phyloP scores from a whole-genome alignment of 2,797 vertebrate genomes.

The Sebastes minor region DNA sequence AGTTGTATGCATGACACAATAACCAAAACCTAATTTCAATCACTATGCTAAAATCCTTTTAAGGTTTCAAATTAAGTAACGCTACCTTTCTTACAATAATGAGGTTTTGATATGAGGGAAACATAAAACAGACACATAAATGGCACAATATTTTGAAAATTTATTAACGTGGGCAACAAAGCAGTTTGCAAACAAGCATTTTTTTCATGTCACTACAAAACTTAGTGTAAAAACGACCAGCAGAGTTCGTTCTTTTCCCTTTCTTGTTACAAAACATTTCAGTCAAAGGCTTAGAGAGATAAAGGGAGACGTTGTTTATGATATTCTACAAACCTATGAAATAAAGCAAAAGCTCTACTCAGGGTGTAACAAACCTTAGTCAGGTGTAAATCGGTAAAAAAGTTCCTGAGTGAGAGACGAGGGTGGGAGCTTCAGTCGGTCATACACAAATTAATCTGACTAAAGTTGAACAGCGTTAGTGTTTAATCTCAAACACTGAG shows the following conservation, averaged over 20 bases:
- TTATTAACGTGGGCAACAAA: conserved; percentile 64
- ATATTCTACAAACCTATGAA: not conserved
- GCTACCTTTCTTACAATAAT: not conserved
- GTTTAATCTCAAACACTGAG: not conserved
- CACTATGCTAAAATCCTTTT: not conserved
- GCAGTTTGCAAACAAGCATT: conserved; percentile 47
- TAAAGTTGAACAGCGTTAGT: not conserved
- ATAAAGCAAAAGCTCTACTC: conserved; percentile 19
- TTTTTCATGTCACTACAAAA: conserved; percentile 59
- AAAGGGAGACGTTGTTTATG: not conserved
- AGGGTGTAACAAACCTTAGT: conserved; percentile 21
- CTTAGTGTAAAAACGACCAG: conserved; percentile 39
- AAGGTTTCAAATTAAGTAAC: not conserved
- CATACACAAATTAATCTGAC: not conserved
- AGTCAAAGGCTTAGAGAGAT: conserved; percentile 35
- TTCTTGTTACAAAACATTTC: conserved; percentile 57
- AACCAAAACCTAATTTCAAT: not conserved
- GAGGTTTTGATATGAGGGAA: not conserved
- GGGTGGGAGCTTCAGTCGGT: conserved; percentile 1
- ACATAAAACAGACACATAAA: conserved; percentile 10
- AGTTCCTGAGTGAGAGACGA: conserved; percentile 33
- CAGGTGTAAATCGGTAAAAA: conserved; percentile 1
- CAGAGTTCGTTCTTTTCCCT: conserved; percentile 48
- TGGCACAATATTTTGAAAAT: conserved; percentile 51
- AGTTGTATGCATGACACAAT: not conserved